Evolutionary conservation across 2,888 invertebrate species (phyloP).

Genomic region (Oxytorus armatus): DNA sequence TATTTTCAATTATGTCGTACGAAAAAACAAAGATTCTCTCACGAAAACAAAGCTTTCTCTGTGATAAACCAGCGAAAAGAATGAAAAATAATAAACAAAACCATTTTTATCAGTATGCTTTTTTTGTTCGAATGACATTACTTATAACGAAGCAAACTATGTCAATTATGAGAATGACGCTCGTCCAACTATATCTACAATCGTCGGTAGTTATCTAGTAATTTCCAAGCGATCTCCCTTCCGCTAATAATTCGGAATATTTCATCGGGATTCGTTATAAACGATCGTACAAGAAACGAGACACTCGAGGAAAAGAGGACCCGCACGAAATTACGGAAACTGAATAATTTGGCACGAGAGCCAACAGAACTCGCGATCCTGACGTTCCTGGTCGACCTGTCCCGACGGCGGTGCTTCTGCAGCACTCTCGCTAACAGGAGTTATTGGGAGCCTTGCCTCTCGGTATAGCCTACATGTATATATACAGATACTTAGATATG

Average conservation of each 20-base stretch:
- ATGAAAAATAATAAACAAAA: too few species aligned
- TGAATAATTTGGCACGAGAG: conserved; percentile 73
- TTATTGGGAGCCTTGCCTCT: conserved; percentile 19
- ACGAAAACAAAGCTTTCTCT: too few species aligned
- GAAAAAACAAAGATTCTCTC: too few species aligned
- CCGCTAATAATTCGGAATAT: conserved; percentile 42
- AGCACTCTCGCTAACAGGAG: conserved; percentile 32
- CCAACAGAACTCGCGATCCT: conserved; percentile 68
- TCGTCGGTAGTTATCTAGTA: conserved; percentile 7
- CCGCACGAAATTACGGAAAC: conserved; percentile 63
- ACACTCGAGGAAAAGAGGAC: conserved; percentile 25
- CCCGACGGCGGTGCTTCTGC: conserved; percentile 24
- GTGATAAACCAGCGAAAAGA: too few species aligned
- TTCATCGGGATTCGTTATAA: conserved; percentile 45
- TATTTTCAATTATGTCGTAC: too few species aligned
- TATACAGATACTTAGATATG: background rate
- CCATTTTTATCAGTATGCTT: too few species aligned
- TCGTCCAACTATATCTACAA: background rate
- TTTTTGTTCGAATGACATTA: too few species aligned
- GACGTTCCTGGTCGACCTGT: conserved; percentile 46
- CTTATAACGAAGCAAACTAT: too few species aligned
- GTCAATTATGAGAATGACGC: too few species aligned
- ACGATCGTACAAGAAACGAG: conserved; percentile 29
- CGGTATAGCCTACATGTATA: background rate
- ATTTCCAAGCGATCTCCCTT: conserved; percentile 25